Evolutionary conservation across 1,140 invertebrate genomes (phyloP), one percentile per base, ranked within the genome.

Genomic region (Drosophila santomea): DNA sequence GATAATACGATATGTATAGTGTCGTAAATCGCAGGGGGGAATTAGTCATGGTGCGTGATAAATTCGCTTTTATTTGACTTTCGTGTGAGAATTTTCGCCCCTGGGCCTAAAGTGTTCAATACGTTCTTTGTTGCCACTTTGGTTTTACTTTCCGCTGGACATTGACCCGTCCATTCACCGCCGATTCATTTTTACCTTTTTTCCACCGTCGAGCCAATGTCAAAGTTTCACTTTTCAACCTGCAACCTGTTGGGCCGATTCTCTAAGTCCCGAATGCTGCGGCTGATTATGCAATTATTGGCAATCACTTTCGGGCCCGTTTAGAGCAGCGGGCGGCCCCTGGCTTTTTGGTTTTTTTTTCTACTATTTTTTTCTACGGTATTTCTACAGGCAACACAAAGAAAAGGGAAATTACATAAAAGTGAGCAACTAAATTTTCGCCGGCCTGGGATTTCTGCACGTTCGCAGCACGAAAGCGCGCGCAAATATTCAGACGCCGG

Each of bases 341-440:
- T 68, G 60, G 61, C 60, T 68, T 68, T 68, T 62, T 11, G 68
- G 0, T 17, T 17, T 25, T 52, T 45, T 44, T 20, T 20, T 3
- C 58, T 36, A 14, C 38, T 39, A 39, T 39, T 39, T 39, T 39
- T 17, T 17, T 1, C 14, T 32, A 32, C 32, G 32, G 32, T 10
- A 32, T 32, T 32, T 32, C 32, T 32, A 32, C 3, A 39, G 38
- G 38, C 38, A 55, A 67, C 35, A 50, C 77, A 77, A 89, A 84
- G 84, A 84, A 89, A 89, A 89, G 85, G 84, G 84, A 89, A 89
- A 89, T 89, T 89, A 89, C 84, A 89, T 89, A 89, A 89, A 89
- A 89, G 84, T 89, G 74, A 89, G 84, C 85, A 89, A 89, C 84
- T 89, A 89, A 88, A 89, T 89, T 89, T 78, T 89, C 71, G 73